Conservation (phyloP, 2,113 vertebrate species). For the Pholis gunnellus region DNA sequence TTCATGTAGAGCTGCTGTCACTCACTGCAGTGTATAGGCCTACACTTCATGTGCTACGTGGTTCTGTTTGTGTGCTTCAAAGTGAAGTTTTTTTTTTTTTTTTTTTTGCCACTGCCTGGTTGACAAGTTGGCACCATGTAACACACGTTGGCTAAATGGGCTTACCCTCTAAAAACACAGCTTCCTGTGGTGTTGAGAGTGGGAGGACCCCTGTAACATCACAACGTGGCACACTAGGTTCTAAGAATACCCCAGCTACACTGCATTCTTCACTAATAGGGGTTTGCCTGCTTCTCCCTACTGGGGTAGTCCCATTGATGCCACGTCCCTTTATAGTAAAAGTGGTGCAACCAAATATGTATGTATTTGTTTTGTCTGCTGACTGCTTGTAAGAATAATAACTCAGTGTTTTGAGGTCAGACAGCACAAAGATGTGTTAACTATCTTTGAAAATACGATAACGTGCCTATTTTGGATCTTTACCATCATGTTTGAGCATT, state of each 20-base stretch:
- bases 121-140: conserved; percentile 65
- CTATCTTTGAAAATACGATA: neutral
- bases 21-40: neutral
- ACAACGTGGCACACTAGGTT: conserved; percentile 82
- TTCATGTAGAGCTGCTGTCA: neutral
- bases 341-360: neutral
- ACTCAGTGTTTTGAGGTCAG: neutral
- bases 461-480: neutral
- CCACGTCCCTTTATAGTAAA: conserved; percentile 1
- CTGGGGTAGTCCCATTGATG: conserved; percentile 13
- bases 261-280: conserved; percentile 32
- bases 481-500: neutral
- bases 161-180: conserved; percentile 17
- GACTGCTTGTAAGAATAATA: neutral
- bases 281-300: conserved; percentile 38
- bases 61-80: conserved; percentile 4
- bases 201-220: conserved; percentile 79
- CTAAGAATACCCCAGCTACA: conserved; percentile 70
- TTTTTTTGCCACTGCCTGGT: neutral
- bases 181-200: conserved; percentile 59
- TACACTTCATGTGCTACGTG: conserved; percentile 19
- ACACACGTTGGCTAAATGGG: conserved; percentile 57
- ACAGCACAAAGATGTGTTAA: neutral
- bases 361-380: neutral
- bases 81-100: neutral